Conservation (phyloP, 2,113 vertebrate species). For the Gymnocephalus cernua region DNA sequence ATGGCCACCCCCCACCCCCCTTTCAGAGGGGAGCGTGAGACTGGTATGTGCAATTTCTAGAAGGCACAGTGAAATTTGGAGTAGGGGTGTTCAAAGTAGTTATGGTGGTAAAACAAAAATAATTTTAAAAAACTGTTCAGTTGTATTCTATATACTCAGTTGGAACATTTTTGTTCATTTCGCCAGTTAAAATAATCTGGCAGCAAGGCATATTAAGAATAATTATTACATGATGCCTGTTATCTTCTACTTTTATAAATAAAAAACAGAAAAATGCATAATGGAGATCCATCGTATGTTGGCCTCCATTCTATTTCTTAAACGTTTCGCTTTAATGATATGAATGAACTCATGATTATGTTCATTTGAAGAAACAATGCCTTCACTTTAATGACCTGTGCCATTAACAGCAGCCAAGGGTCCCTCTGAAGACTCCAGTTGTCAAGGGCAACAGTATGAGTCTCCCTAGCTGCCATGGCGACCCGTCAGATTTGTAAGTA, state of each 20-base stretch:
- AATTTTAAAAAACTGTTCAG: neutral
- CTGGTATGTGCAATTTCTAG: conserved; percentile 57
- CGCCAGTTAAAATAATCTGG: neutral
- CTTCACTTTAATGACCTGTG: conserved; percentile 33
- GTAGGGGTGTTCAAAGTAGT: conserved; percentile 19
- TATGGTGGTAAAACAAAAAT: conserved; percentile 35
- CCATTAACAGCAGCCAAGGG: conserved; percentile 30
- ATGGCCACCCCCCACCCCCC: neutral
- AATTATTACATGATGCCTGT: neutral
- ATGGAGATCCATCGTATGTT: neutral
- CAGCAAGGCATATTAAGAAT: neutral
- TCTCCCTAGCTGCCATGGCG: conserved; percentile 56
- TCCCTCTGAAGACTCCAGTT: conserved; percentile 48
- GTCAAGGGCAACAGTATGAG: conserved; percentile 68
- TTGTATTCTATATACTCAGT: neutral
- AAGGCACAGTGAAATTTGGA: conserved; percentile 45
- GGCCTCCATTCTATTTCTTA: neutral
- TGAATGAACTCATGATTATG: conserved; percentile 4
- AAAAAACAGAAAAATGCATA: neutral
- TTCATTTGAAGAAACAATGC: conserved; percentile 14
- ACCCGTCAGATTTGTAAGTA: conserved; percentile 55
- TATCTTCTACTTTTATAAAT: neutral
- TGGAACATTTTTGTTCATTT: neutral
- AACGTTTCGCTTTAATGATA: neutral
- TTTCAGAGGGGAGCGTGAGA: conserved; percentile 54